These are phyloP conservation scores for Pempheris klunzingeri DNA, from an alignment of 2,797 vertebrate genomes.

Conservation along the genomic window DNA sequence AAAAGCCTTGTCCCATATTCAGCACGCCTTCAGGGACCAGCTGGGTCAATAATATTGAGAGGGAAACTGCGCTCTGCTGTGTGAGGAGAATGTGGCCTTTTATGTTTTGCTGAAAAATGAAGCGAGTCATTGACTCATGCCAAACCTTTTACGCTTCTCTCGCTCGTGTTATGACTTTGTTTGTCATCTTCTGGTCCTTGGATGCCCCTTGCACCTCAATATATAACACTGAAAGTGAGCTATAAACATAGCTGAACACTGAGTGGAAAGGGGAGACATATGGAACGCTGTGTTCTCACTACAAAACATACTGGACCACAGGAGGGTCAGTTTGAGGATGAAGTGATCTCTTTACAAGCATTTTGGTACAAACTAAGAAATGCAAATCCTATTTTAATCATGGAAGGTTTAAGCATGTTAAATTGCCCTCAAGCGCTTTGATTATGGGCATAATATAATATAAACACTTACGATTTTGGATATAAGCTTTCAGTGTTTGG, in stretches of 20 bases:
- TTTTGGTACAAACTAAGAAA: background rate
- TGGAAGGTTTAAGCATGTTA: background rate
- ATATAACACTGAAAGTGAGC: constrained; percentile 19
- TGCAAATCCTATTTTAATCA: background rate
- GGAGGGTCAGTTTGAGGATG: background rate
- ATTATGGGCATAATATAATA: background rate
- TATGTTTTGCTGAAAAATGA: constrained; percentile 50
- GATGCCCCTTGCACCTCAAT: constrained; percentile 42
- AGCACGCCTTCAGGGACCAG: constrained; percentile 55
- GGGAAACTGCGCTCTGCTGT: background rate
- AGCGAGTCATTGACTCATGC: constrained; percentile 20
- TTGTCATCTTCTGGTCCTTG: constrained; percentile 56
- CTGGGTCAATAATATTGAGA: constrained; percentile 66
- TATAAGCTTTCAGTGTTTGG: background rate
- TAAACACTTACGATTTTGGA: constrained; percentile 3
- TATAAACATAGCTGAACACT: constrained; percentile 45
- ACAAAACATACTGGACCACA: background rate
- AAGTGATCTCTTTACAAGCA: background rate
- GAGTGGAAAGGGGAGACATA: background rate
- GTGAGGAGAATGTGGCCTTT: constrained; percentile 49
- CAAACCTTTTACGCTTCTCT: constrained; percentile 32
- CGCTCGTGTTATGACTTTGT: constrained; percentile 64
- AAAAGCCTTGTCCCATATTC: constrained; percentile 76
- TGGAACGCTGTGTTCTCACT: constrained; percentile 24
- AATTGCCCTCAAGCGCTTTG: background rate